phyloP scores from a whole-genome alignment of 2,888 invertebrate genomes.

The Erebia palarica region DNA sequence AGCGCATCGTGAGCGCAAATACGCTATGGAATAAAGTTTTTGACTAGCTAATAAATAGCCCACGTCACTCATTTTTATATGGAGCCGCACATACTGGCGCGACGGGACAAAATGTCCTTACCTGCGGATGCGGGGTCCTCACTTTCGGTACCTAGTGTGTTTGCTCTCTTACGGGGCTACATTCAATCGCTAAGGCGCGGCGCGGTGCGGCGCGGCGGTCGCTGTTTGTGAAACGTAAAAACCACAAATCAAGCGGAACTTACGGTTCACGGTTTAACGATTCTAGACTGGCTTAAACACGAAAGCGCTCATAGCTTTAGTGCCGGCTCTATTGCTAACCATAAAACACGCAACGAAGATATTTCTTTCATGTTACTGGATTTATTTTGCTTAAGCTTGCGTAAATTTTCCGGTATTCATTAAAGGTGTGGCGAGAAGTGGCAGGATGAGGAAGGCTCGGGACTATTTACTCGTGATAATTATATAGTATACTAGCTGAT shows the following conservation, averaged over 20 bases:
- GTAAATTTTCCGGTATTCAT: background rate
- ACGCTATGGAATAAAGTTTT: too few species aligned
- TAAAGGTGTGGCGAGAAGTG: too few species aligned
- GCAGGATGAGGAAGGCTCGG: too few species aligned
- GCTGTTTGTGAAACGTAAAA: constrained; percentile 53
- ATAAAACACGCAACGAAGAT: constrained; percentile 17
- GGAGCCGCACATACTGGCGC: too few species aligned
- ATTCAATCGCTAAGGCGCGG: constrained; percentile 26
- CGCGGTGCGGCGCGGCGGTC: background rate
- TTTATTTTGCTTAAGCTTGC: background rate
- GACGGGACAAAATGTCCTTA: too few species aligned
- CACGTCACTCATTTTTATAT: too few species aligned
- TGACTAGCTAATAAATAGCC: too few species aligned
- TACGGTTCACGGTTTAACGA: constrained; percentile 45
- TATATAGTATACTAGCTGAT: too few species aligned
- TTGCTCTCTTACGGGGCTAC: background rate
- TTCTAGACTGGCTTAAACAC: constrained; percentile 49
- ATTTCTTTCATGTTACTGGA: background rate
- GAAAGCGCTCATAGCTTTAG: constrained; percentile 30
- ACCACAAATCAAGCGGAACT: constrained; percentile 61
- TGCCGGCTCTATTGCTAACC: constrained; percentile 13
- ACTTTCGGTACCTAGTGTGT: background rate
- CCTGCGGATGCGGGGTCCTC: too few species aligned
- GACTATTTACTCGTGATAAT: too few species aligned
- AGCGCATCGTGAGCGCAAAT: too few species aligned